Evolutionary conservation across 2,113 vertebrate species (phyloP).

Genomic region (Dasyprocta punctata): DNA sequence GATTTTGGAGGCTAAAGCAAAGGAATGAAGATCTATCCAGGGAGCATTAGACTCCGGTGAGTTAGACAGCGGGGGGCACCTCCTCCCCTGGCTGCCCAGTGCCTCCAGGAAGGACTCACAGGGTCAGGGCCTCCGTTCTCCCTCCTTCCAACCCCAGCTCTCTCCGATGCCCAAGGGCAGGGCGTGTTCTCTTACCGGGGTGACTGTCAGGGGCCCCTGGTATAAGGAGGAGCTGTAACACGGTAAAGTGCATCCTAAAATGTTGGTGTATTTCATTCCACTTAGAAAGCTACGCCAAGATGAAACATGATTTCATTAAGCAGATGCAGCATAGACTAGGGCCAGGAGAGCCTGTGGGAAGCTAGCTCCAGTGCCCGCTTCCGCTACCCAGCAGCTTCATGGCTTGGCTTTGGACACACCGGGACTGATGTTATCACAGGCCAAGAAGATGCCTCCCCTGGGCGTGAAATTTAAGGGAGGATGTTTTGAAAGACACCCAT

Average conservation of each 20-base stretch:
- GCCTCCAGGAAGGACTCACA: background rate
- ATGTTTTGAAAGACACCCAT: background rate
- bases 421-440: background rate
- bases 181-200: background rate
- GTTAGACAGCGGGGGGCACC: background rate
- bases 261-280: background rate
- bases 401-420: background rate
- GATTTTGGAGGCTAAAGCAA: background rate
- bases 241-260: background rate
- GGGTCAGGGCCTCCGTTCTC: background rate
- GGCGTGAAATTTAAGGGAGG: background rate
- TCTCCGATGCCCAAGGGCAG: background rate
- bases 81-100: background rate
- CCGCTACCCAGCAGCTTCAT: accelerated
- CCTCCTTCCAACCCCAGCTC: background rate
- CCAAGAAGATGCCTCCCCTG: background rate
- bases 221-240: background rate
- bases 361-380: background rate
- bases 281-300: background rate
- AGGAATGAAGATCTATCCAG: background rate
- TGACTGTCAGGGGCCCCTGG: background rate
- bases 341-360: background rate
- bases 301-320: background rate
- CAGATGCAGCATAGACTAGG: too few species aligned
- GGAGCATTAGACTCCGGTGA: background rate